These are phyloP conservation scores for Mastigias papua DNA, from an alignment of 30 jellyfish, hydroid and myxozoan species.

Conservation along the genomic window DNA sequence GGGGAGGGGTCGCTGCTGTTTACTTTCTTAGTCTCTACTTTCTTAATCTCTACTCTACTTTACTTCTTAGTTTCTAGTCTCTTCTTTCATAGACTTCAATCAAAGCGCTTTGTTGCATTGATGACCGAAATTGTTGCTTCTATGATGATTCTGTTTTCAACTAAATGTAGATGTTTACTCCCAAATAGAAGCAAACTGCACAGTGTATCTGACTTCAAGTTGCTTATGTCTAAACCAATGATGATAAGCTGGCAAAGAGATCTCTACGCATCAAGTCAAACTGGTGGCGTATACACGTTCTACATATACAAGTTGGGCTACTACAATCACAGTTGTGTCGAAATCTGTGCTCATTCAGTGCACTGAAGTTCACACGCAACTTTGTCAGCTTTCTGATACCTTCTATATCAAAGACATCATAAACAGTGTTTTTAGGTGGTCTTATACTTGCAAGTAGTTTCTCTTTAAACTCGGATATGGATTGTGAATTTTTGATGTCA, in stretches of 20 bases:
- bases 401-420: slow-evolving; percentile 52
- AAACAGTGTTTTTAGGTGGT: slow-evolving; percentile 29
- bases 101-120: slow-evolving; percentile 16
- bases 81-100: not conserved
- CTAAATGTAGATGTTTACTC: slow-evolving; percentile 1
- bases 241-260: slow-evolving; percentile 50
- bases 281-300: slow-evolving; percentile 16
- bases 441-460: slow-evolving; percentile 31
- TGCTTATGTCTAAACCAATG: slow-evolving; percentile 36
- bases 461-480: slow-evolving; percentile 20
- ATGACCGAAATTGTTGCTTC: slow-evolving; percentile 17
- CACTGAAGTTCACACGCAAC: slow-evolving; percentile 42
- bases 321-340: slow-evolving; percentile 20
- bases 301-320: slow-evolving; percentile 41
- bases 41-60: too few species aligned
- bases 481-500: slow-evolving; percentile 28
- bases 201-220: slow-evolving; percentile 27
- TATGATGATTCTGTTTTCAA: slow-evolving; percentile 20
- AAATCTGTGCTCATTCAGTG: slow-evolving; percentile 37
- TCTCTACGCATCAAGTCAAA: slow-evolving; percentile 42
- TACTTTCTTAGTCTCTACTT: too few species aligned
- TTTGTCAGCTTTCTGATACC: slow-evolving; percentile 49
- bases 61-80: not conserved
- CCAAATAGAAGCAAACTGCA: slow-evolving; percentile 49
- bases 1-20: too few species aligned